Evolutionary conservation across 2,113 vertebrate species (phyloP).

Genomic region (Gorsachius goisagi): DNA sequence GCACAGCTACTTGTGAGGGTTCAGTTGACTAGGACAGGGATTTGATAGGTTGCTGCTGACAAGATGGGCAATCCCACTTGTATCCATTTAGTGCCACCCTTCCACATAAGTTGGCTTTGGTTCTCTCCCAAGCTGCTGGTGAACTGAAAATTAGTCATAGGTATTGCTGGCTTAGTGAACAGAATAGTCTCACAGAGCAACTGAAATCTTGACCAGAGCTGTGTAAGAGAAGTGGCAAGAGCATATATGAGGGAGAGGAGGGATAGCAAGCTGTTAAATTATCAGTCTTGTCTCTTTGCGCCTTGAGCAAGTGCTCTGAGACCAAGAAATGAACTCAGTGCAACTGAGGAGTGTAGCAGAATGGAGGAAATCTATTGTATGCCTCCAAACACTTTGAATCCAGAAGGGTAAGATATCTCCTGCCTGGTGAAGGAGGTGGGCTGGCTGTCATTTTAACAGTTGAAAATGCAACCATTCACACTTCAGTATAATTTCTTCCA

Average conservation of each 20-base stretch:
- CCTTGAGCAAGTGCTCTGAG: background rate
- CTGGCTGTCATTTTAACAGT: background rate
- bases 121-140: background rate
- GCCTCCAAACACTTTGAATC: background rate
- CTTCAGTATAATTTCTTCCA: background rate
- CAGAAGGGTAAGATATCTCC: background rate
- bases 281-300: background rate
- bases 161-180: background rate
- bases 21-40: background rate
- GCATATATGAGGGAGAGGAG: background rate
- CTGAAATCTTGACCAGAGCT: background rate
- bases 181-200: background rate
- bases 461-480: background rate
- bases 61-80: background rate
- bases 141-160: background rate
- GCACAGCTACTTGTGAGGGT: background rate
- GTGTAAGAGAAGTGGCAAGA: background rate
- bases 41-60: background rate
- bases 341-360: background rate
- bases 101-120: background rate
- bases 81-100: background rate
- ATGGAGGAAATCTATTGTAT: background rate
- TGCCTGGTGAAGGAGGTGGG: background rate
- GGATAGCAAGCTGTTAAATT: background rate
- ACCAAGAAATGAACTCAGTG: background rate